Evolutionary conservation across 2,888 invertebrate species (phyloP), one percentile per base, ranked within the genome.

Genomic region (Protonemura montana): DNA sequence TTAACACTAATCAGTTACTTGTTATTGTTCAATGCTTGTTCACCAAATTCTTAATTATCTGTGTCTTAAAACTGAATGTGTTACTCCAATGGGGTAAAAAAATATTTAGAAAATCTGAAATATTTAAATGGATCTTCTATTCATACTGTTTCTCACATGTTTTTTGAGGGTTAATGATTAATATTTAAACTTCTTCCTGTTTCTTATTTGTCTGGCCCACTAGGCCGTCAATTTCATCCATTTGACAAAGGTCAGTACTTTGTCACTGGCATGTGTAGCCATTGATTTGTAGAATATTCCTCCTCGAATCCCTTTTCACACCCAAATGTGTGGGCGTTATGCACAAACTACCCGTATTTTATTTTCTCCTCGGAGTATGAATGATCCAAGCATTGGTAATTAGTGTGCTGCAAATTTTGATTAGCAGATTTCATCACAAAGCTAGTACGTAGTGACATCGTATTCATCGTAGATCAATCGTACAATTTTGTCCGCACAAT

Each of bases 171-270:
- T 59, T 59, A 59, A 59, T 59, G 59, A 59, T 35, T 35, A 35
- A 35, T 59, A 13, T 59, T 59, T 3, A 59, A 59, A 59, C 59
- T 59, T 59, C 59, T 59, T 59, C 59, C 21, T 59, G 59, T 59
- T 59, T 59, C 59, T 59, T 59, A 59, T 59, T 59, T 59, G 7
- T 59, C 59, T 3, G 59, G 59, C 59, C 59, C 13, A 59, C 59
- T 59, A 59, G 59, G 59, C 59, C 13, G 21, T 21, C 59, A 59
- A 59, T 59, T 59, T 13, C 59, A 59, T 59, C 59, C 59, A 59
- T 59, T 59, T 59, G 59, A 59, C 59, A 59, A 59, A 59, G 59
- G 59, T 59, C 59, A 59, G 59, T 59, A 59, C 59, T 59, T 59
- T 59, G 59, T 59, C 59, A 59, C 59, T 7, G 59, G 59, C 59